These are phyloP conservation scores for Zosterops japonicus DNA, from an alignment of 2,113 vertebrate species.

Conservation along the genomic window DNA sequence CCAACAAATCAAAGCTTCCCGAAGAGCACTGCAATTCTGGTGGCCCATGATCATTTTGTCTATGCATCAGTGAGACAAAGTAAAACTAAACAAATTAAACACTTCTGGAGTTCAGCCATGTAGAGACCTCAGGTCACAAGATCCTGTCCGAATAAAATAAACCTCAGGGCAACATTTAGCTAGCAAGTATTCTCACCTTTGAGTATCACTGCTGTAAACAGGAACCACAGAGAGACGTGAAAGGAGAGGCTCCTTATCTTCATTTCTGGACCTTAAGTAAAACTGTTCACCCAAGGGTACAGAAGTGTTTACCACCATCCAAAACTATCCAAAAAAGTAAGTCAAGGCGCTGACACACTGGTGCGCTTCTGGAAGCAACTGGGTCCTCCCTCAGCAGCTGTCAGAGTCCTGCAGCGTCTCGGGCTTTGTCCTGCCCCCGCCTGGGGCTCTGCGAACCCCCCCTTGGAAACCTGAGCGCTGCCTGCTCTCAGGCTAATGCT, in stretches of 20 bases:
- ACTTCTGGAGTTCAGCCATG: background rate
- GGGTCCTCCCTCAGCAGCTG: background rate
- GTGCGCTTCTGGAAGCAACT: background rate
- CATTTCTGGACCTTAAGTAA: slow-evolving; percentile 1
- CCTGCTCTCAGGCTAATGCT: background rate
- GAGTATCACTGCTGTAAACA: slow-evolving; percentile 48
- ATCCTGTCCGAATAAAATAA: background rate
- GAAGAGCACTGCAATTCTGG: background rate
- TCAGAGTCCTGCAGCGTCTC: accelerated
- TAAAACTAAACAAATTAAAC: background rate
- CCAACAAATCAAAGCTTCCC: background rate
- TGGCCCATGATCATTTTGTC: background rate
- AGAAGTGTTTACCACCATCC: background rate
- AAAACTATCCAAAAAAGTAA: background rate
- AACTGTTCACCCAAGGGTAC: background rate
- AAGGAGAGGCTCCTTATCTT: slow-evolving; percentile 34
- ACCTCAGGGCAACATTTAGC: background rate
- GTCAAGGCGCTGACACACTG: background rate
- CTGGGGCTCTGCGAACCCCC: background rate
- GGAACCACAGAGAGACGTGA: slow-evolving; percentile 42
- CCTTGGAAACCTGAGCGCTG: slow-evolving; percentile 60
- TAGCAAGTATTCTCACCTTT: slow-evolving; percentile 68
- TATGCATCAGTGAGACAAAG: background rate
- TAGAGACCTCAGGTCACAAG: background rate
- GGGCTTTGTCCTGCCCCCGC: background rate